Conservation (phyloP, 2,797 vertebrate species). For the Gambusia yucatana region DNA sequence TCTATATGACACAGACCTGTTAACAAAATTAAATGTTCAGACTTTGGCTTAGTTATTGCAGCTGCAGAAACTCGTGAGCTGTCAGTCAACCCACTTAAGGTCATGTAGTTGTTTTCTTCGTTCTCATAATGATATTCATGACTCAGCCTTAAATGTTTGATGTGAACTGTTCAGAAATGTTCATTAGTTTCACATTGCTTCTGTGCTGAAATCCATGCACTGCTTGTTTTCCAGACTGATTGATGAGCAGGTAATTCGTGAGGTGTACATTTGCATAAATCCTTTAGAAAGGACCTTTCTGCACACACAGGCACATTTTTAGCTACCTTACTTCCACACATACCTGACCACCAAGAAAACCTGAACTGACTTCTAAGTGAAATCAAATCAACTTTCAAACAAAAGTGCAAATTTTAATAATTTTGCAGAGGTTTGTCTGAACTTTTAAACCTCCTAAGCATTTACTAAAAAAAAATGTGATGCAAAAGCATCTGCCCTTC, state of each 20-base stretch:
- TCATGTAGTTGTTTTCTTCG: slow-evolving; percentile 52
- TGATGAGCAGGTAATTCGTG: slow-evolving; percentile 66
- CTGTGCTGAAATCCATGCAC: slow-evolving; percentile 48
- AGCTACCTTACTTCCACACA: slow-evolving; percentile 23
- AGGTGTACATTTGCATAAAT: slow-evolving; percentile 60
- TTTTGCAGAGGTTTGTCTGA: slow-evolving; percentile 48
- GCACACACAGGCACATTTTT: slow-evolving; percentile 50
- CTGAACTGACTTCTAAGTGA: slow-evolving; percentile 28
- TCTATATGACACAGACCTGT: slow-evolving; percentile 11
- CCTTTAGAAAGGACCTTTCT: slow-evolving; percentile 56
- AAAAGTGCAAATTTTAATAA: slow-evolving; percentile 44
- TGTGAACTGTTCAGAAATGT: slow-evolving; percentile 43
- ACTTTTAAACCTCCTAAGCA: slow-evolving; percentile 36
- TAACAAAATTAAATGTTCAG: slow-evolving; percentile 23
- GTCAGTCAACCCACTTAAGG: slow-evolving; percentile 39
- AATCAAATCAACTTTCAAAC: slow-evolving; percentile 53
- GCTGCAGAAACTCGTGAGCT: slow-evolving; percentile 25
- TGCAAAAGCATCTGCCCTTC: slow-evolving; percentile 56
- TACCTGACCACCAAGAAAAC: slow-evolving; percentile 42
- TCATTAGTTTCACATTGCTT: slow-evolving; percentile 36
- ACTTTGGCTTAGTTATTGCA: slow-evolving; percentile 27
- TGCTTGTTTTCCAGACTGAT: slow-evolving; percentile 63
- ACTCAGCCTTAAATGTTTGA: slow-evolving; percentile 48
- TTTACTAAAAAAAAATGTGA: slow-evolving; percentile 46
- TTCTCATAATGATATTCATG: slow-evolving; percentile 62